phyloP scores from a whole-genome alignment of 2,113 vertebrate genomes.

The Anhinga rufa region DNA sequence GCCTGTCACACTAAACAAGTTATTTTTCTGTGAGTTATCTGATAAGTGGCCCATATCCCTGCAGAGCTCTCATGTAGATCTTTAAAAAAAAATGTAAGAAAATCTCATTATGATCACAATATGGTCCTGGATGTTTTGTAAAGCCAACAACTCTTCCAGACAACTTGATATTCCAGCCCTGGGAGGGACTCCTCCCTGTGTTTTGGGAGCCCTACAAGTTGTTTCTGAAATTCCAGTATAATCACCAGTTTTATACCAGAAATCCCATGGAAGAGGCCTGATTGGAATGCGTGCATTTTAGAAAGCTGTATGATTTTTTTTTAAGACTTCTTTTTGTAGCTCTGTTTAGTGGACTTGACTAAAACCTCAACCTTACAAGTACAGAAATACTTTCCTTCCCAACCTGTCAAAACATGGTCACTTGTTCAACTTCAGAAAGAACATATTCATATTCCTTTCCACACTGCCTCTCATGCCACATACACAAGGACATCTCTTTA shows the following conservation, averaged over 20 bases:
- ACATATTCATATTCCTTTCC: not conserved
- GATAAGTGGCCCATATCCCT: not conserved
- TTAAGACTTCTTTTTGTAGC: not conserved
- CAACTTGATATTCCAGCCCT: conserved; percentile 34
- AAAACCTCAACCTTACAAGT: not conserved
- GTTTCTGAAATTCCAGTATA: conserved; percentile 48
- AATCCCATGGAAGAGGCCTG: conserved; percentile 29
- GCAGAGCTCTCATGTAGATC: conserved; percentile 34
- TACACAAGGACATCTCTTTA: not conserved
- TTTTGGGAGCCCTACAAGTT: conserved; percentile 34
- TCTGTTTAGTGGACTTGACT: conserved; percentile 1
- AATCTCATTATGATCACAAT: not conserved
- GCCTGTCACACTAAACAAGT: conserved; percentile 13
- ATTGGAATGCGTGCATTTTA: conserved; percentile 15
- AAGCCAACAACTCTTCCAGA: conserved; percentile 25
- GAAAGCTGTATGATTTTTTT: not conserved
- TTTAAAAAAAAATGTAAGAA: conserved; percentile 49
- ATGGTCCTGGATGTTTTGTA: not conserved
- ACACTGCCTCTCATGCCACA: not conserved
- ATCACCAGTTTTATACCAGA: conserved; percentile 47
- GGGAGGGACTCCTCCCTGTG: conserved; percentile 36
- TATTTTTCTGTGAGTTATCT: conserved; percentile 14
- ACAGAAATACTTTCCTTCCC: not conserved
- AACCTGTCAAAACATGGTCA: not conserved
- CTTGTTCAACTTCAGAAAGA: not conserved